Conservation (phyloP, 1,140 invertebrate species). For the Acromyrmex charruanus region DNA sequence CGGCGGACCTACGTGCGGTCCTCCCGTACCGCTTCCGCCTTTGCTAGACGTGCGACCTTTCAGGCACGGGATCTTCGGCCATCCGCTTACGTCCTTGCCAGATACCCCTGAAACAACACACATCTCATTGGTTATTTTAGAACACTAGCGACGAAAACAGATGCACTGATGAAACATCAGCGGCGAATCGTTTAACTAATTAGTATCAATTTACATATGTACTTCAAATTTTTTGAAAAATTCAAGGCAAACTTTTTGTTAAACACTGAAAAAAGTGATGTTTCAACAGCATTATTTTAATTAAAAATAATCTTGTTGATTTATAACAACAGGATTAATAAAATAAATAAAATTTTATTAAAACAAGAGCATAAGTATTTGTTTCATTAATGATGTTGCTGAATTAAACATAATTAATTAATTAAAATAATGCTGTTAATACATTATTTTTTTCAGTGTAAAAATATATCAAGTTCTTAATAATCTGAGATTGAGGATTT, state of each 20-base stretch:
- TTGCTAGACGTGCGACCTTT: slow-evolving; percentile 75
- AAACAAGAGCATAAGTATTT: no score
- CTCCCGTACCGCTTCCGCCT: slow-evolving; percentile 80
- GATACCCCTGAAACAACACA: slow-evolving; percentile 73
- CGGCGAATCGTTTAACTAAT: not conserved
- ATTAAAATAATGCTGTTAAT: no score
- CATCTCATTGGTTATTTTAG: slow-evolving; percentile 6
- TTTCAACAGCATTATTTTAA: no score
- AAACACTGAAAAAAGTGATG: no score
- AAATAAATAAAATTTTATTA: no score
- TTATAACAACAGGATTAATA: no score
- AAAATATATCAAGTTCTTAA: not conserved
- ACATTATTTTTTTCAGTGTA: no score
- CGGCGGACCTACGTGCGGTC: slow-evolving; percentile 87
- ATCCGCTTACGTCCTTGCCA: slow-evolving; percentile 80
- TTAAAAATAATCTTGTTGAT: no score
- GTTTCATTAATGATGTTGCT: no score
- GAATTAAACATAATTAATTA: no score
- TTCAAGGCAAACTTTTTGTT: not conserved
- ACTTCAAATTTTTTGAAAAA: not conserved
- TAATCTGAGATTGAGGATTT: not conserved
- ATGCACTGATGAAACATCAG: not conserved
- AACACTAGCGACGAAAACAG: not conserved
- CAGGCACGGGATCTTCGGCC: slow-evolving; percentile 83
- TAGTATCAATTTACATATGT: not conserved